Evolutionary conservation across 2,888 invertebrate species (phyloP), one percentile per base, ranked within the genome.

Genomic region (Eupithecia vulgata): DNA sequence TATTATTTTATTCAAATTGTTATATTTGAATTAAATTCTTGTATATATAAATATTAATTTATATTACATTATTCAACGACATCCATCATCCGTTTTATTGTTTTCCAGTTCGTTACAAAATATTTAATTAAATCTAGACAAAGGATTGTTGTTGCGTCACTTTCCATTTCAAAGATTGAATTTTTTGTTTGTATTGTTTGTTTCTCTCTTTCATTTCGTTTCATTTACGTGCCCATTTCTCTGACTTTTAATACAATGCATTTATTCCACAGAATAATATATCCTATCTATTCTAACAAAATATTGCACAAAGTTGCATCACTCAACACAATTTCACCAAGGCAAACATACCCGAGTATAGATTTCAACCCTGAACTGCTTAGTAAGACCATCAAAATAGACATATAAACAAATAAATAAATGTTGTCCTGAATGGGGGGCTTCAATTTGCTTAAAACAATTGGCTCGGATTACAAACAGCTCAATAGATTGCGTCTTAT

Each of bases 11-110:
- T 21, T 12, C 21, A 25, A 21, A 25, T 25, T 57, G 13, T 25
- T 12, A 57, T 13, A 57, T 57, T 57, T 5, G 21, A 25, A n/a
- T n/a, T n/a, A n/a, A 57, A 57, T 57, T 25, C 12, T 12, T 34
- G 61, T 17, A 61, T 61, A 8, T 34, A 61, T 61, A 34, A 61
- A 48, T 42, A 37, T 57, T 73, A 42, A 67, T 67, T 30, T 67
- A 35, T 34, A 45, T 37, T 45, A 34, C 64, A 48, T 62, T 68
- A 72, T 71, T 71, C 75, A 72, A 40, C 57, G 72, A 64, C 74
- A 76, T 76, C 79, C 67, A 72, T 75, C 74, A 79, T 78, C 75
- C 75, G 74, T 75, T 76, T 68, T 73, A 77, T 75, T 79, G 74
- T 77, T 76, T 71, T 71, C 70, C 72, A 75, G 66, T 72, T 75